These are phyloP conservation scores for Plebejus melissa DNA, from an alignment of 2,888 invertebrate genomes.

Conservation along the genomic window DNA sequence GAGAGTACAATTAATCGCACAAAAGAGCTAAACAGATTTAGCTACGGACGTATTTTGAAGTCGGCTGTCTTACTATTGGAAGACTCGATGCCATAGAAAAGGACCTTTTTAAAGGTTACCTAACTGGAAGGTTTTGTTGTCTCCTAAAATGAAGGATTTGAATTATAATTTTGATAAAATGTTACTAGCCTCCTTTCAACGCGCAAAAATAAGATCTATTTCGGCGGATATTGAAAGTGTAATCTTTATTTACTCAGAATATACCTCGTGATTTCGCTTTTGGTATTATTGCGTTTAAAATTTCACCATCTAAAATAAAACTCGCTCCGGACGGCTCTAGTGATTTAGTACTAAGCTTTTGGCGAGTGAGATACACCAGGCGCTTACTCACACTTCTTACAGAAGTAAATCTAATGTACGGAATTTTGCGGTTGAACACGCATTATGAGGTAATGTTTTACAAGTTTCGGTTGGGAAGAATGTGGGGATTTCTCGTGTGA, in stretches of 20 bases:
- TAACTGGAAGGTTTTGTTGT: background rate
- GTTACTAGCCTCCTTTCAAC: background rate
- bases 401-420: slow-evolving; percentile 36
- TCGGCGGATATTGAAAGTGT: background rate
- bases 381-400: slow-evolving; percentile 39
- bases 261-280: slow-evolving; percentile 5
- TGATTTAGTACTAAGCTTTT: slow-evolving; percentile 64
- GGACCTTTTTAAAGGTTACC: background rate
- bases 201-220: background rate
- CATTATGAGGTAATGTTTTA: slow-evolving; percentile 25
- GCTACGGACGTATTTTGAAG: background rate
- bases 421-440: slow-evolving; percentile 32
- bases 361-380: slow-evolving; percentile 67
- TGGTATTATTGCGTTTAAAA: slow-evolving; percentile 38
- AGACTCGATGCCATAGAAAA: background rate
- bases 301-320: slow-evolving; percentile 42
- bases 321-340: slow-evolving; percentile 39
- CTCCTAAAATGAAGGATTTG: background rate
- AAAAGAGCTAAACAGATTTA: slow-evolving; percentile 12
- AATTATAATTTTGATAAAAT: background rate
- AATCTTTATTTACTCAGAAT: slow-evolving; percentile 8
- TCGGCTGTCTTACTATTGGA: background rate
- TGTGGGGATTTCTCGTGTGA: background rate
- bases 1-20: slow-evolving; percentile 7
- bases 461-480: background rate